Evolutionary conservation across 2,797 vertebrate genomes (phyloP).

Genomic region (Neosilurus mollespiculum): DNA sequence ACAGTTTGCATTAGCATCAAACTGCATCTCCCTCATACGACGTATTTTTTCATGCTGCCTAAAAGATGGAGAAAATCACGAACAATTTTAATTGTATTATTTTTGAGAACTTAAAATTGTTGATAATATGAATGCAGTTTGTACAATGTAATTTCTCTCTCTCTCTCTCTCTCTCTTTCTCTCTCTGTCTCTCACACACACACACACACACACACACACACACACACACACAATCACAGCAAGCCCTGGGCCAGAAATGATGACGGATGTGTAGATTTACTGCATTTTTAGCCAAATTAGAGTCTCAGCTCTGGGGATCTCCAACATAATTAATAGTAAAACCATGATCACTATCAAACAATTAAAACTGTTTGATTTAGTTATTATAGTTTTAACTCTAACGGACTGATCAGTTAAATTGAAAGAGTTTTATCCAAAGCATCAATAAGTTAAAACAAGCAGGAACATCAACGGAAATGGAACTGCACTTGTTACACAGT

Average conservation of each 20-base stretch:
- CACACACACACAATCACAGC: neutral
- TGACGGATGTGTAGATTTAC: slow-evolving; percentile 5
- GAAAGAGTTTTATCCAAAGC: slow-evolving; percentile 22
- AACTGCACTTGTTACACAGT: neutral
- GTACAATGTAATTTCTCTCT: neutral
- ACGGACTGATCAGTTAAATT: slow-evolving; percentile 19
- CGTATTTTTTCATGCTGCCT: no score
- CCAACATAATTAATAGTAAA: slow-evolving; percentile 43
- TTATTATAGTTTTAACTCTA: slow-evolving; percentile 27
- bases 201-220: no score
- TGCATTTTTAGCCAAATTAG: slow-evolving; percentile 11
- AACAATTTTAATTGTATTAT: neutral
- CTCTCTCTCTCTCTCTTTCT: neutral
- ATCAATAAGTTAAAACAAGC: slow-evolving; percentile 12
- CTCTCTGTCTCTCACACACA: no score
- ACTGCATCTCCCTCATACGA: no score
- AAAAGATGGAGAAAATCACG: no score
- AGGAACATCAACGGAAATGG: neutral
- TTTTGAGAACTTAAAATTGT: neutral
- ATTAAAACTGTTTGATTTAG: slow-evolving; percentile 23
- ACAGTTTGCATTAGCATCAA: no score
- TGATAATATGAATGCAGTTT: neutral
- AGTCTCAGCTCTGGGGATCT: slow-evolving; percentile 38
- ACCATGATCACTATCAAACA: slow-evolving; percentile 9
- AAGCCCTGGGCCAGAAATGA: neutral